Conservation (phyloP, 1,140 invertebrate species). For the Dendroctonus ponderosae region DNA sequence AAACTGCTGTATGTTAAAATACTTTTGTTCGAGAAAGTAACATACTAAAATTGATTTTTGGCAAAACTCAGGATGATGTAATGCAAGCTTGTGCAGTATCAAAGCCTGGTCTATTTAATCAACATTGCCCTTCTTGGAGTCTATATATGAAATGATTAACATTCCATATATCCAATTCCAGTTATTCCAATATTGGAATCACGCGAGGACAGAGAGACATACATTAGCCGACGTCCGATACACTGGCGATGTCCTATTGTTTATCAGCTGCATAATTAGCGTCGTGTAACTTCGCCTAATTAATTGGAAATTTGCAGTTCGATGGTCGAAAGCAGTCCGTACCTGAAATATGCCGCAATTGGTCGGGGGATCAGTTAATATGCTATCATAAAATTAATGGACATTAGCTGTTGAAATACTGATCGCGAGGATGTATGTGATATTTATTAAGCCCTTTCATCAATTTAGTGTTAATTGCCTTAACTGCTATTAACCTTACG, state of each 20-base stretch:
- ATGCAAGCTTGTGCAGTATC: not conserved
- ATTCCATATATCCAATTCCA: conserved; percentile 19
- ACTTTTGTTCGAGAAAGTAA: too few species aligned
- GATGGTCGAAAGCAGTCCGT: conserved; percentile 17
- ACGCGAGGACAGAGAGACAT: conserved; percentile 23
- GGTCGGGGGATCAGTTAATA: conserved; percentile 10
- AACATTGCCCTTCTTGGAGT: not conserved
- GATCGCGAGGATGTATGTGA: not conserved
- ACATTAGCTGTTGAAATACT: conserved; percentile 4
- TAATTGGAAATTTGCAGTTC: conserved; percentile 31
- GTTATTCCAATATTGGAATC: conserved; percentile 26
- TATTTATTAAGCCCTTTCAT: conserved; percentile 4
- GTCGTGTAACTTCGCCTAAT: conserved; percentile 18
- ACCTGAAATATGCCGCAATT: conserved; percentile 27
- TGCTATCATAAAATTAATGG: conserved; percentile 6
- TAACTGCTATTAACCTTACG: too few species aligned
- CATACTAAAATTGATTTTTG: too few species aligned
- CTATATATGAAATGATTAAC: not conserved
- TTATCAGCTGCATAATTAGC: conserved; percentile 31
- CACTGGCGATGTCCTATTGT: conserved; percentile 30
- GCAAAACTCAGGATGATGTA: too few species aligned
- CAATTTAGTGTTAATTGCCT: conserved; percentile 4
- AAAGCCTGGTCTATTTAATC: not conserved
- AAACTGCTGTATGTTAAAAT: too few species aligned
- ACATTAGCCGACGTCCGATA: conserved; percentile 29